A percentile compares a stretch with the other conserved stretches of the same genome.
Evolutionary conservation across 2,888 invertebrate genomes (phyloP).

Genomic region (Eupsilia transversa): DNA sequence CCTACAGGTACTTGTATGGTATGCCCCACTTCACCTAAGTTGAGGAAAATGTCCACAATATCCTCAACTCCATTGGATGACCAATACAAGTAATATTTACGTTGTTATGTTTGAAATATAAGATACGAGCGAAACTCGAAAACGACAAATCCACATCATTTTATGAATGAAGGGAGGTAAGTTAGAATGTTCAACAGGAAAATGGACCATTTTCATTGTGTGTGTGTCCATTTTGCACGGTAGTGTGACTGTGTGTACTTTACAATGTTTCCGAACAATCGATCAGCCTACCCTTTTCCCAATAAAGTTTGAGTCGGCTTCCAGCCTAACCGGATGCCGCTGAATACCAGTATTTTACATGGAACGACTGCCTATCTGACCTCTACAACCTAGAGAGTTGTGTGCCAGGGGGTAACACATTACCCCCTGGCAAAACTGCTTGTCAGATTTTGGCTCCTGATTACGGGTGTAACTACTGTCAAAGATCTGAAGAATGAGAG

Average conservation of each 20-base stretch:
- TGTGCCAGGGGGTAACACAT: too few relatives aligned
- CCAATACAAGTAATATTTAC: neutral
- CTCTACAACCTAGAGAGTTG: neutral
- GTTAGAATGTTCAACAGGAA: neutral
- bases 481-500: neutral
- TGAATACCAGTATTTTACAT: neutral
- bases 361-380: neutral
- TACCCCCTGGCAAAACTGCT: neutral
- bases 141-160: constrained; percentile 1
- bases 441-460: neutral
- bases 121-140: neutral
- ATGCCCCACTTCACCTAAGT: neutral
- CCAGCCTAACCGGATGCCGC: neutral
- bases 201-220: neutral
- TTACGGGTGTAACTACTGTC: too few relatives aligned
- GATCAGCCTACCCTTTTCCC: neutral
- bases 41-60: constrained; percentile 24
- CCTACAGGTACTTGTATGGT: neutral
- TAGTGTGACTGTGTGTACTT: neutral
- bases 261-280: neutral
- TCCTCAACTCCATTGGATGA: constrained; percentile 23
- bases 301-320: neutral
- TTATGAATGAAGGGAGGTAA: constrained; percentile 17
- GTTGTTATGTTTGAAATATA: neutral
- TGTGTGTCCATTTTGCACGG: neutral